Evolutionary conservation across 2,113 vertebrate species (phyloP).

Genomic region (Illadopsis cleaveri): DNA sequence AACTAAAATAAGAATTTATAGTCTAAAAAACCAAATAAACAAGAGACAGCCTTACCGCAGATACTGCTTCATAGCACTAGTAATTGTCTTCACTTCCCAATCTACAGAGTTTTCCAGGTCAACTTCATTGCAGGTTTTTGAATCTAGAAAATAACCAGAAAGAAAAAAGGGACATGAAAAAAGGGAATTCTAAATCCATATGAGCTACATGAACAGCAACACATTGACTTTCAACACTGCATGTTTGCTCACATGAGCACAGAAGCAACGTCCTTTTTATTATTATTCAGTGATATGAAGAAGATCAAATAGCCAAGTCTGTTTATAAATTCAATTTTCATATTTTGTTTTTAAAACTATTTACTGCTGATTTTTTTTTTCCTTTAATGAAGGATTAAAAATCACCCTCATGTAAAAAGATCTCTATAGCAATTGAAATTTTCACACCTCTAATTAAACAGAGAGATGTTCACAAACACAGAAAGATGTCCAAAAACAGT

Average conservation of each 20-base stretch:
- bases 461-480: neutral
- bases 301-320: neutral
- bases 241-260: neutral
- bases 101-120: slow-evolving; percentile 86
- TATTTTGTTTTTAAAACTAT: neutral
- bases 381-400: neutral
- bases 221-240: neutral
- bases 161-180: neutral
- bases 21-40: neutral
- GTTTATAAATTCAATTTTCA: neutral
- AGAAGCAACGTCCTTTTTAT: neutral
- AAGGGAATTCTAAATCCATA: neutral
- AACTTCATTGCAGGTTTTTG: slow-evolving; percentile 85
- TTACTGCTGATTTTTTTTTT: neutral
- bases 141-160: slow-evolving; percentile 72
- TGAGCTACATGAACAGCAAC: neutral
- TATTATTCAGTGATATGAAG: neutral
- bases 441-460: slow-evolving; percentile 10
- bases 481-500: neutral
- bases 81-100: slow-evolving; percentile 97
- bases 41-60: slow-evolving; percentile 80
- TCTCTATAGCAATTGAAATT: neutral
- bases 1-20: neutral
- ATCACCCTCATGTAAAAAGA: neutral
- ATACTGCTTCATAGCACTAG: slow-evolving; percentile 93